Base-by-base conservation (phyloP, 2,113 vertebrate species). In the Pan paniscus region DNA sequence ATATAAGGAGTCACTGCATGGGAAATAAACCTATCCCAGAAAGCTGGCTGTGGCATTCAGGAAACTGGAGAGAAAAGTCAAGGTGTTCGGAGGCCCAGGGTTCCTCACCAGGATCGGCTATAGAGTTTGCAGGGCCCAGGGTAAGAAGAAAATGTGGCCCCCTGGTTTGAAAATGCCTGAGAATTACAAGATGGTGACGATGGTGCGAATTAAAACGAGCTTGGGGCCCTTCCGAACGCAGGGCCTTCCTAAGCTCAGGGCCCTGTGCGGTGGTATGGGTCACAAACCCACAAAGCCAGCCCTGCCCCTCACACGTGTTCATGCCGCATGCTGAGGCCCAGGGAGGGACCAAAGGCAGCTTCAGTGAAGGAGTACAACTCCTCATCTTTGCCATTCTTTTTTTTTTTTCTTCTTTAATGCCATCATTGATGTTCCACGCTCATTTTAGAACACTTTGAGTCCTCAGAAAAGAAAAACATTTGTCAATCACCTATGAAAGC, bases 261-360 rank as follows among this genome's bases (percentile, higher is more conserved):
- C 10, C 30, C 70, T 2, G 1, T 5, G 84, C 8, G 16, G 25
- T 80, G 11, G 67, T 12, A 13, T 3, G 35, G n/a, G 50, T 61
- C 64, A 3, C 43, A 16, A 18, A 23, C 20, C 32, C 72, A 2
- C 2, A 4, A 8, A 11, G 61, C n/a, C 7, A 22, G 80, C 75
- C 18, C 6, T 2, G 43, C 25, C 12, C 25, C 59, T 14, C 4
- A 1, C 30, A 12, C 2, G 9, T 23, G 22, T 32, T n/a, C 4
- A 0, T 12, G n/a, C 27, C 4, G 0, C 9, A 5, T n/a, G 50
- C 68, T 2, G 35, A 46, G 57, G 32, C 50, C 9, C 1, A 2
- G 5, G 27, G 50, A 40, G 50, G 23, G 38, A 70, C 46, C 8
- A 0, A 0, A 1, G 43, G 52, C 46, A 27, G 55, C 48, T 20